Evolutionary conservation across 2,797 vertebrate species (phyloP).

Genomic region (Liparis tanakae): DNA sequence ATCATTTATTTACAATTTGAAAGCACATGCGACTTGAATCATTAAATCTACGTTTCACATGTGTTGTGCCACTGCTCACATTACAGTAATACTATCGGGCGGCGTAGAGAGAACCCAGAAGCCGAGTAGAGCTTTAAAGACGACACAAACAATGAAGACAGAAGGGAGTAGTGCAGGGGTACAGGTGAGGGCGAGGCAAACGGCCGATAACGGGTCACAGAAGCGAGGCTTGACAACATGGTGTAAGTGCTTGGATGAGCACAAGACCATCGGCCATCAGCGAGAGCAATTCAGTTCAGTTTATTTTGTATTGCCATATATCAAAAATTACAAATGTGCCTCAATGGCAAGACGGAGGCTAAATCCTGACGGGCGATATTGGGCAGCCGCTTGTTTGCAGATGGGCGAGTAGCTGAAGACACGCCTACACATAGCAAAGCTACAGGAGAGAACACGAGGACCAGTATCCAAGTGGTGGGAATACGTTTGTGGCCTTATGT

Average conservation of each 20-base stretch:
- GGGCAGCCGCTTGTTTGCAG: slow-evolving; percentile 5
- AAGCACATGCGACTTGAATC: not conserved
- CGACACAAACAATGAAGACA: not conserved
- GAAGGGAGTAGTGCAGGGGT: not conserved
- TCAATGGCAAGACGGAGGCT: not conserved
- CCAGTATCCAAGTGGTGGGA: not conserved
- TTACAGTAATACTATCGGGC: not conserved
- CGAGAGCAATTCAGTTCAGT: no score
- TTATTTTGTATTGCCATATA: no score
- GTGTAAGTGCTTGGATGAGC: not conserved
- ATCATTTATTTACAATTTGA: not conserved
- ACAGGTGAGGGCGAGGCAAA: not conserved
- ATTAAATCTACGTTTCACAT: not conserved
- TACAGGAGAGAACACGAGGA: not conserved
- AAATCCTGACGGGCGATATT: not conserved
- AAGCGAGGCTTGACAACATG: not conserved
- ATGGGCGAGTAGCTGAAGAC: not conserved
- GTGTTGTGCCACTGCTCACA: not conserved
- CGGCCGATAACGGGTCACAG: not conserved
- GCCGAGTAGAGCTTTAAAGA: not conserved
- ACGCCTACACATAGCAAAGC: not conserved
- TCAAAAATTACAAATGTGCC: no score
- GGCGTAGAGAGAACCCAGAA: not conserved
- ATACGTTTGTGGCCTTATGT: not conserved
- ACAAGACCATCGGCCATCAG: no score